phyloP scores from a whole-genome alignment of 2,113 vertebrate species.

The Silurus asotus region DNA sequence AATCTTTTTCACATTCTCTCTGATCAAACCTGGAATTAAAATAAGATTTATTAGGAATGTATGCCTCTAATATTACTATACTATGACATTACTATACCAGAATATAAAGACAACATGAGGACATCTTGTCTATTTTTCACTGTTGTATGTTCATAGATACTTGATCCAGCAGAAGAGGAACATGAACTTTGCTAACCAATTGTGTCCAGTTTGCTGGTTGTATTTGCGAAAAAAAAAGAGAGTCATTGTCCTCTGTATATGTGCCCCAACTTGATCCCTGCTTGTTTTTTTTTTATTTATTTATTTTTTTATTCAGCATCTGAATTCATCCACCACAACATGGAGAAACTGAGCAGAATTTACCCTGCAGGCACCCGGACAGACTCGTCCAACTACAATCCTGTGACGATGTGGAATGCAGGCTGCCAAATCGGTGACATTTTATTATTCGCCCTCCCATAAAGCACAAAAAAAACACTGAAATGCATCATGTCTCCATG shows the following conservation, averaged over 20 bases:
- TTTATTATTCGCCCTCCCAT: not conserved
- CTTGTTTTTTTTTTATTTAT: not conserved
- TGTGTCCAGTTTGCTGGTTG: too few species aligned
- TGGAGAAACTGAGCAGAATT: conserved; percentile 86
- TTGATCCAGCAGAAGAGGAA: not conserved
- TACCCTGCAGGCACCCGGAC: conserved; percentile 91
- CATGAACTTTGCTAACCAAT: not conserved
- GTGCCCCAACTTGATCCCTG: not conserved
- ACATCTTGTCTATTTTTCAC: too few species aligned
- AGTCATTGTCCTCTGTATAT: too few species aligned
- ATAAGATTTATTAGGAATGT: too few species aligned
- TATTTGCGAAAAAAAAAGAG: too few species aligned
- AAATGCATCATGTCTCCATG: not conserved
- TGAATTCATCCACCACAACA: conserved; percentile 82
- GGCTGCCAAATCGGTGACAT: conserved; percentile 91
- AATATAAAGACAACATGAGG: not conserved
- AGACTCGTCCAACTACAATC: conserved; percentile 92
- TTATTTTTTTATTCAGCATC: conserved; percentile 66
- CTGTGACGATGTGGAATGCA: conserved; percentile 87
- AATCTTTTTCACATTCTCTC: too few species aligned
- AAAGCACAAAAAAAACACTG: not conserved
- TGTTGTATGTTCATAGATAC: not conserved
- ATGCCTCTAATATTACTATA: too few species aligned
- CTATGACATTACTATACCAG: not conserved
- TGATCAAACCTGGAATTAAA: too few species aligned